Conservation (phyloP, 2,888 invertebrate species). For the Choristoneura rosaceana region DNA sequence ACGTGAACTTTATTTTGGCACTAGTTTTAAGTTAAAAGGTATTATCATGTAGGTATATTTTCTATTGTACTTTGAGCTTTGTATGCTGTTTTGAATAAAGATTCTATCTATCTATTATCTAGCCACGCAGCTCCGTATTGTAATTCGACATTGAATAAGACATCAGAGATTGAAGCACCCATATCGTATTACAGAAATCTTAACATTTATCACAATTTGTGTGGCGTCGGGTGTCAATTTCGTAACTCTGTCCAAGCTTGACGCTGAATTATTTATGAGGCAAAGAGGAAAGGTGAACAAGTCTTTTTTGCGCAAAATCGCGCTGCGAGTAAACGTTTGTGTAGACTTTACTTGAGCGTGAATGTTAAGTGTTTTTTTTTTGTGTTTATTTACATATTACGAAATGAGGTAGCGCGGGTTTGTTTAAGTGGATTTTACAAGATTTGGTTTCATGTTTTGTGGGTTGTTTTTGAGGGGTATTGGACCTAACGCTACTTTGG, state of each 20-base stretch:
- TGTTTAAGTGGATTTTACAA: not conserved
- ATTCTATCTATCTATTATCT: too few relatives aligned
- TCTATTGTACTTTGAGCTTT: too few relatives aligned
- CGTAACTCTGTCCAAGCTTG: conserved; percentile 14
- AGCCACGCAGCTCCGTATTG: too few relatives aligned
- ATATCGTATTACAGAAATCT: conserved; percentile 25
- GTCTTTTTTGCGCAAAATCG: conserved; percentile 9
- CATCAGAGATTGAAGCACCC: conserved; percentile 12
- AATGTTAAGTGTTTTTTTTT: conserved; percentile 18
- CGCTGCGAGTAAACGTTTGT: conserved; percentile 20
- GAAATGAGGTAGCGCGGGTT: not conserved
- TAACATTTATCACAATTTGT: conserved; percentile 35
- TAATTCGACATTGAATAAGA: not conserved
- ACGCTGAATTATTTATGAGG: conserved; percentile 35
- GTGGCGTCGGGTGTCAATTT: conserved; percentile 28
- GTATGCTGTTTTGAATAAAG: too few relatives aligned
- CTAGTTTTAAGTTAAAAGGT: too few relatives aligned
- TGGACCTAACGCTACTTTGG: too few relatives aligned
- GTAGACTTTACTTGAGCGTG: conserved; percentile 13
- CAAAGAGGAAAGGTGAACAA: conserved; percentile 25
- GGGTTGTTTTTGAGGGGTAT: not conserved
- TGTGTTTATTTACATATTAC: conserved; percentile 12
- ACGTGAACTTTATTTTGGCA: too few relatives aligned
- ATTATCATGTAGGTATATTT: too few relatives aligned
- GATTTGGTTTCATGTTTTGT: not conserved